phyloP scores from a whole-genome alignment of 2,888 invertebrate genomes.

The Nephrotoma guestfalica region DNA sequence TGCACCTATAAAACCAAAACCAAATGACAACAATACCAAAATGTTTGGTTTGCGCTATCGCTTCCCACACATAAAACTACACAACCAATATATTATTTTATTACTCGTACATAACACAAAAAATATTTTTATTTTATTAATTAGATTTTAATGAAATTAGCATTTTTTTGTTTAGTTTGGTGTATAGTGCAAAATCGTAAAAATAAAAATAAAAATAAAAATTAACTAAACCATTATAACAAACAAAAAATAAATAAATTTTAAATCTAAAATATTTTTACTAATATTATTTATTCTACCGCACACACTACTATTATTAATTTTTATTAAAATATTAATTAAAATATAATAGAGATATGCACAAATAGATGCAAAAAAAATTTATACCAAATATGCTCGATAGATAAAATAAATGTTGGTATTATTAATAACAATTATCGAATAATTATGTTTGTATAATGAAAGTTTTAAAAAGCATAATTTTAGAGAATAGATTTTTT shows the following conservation, averaged over 20 bases:
- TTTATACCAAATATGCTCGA: background rate
- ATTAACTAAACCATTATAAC: background rate
- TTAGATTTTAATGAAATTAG: background rate
- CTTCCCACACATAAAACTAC: background rate
- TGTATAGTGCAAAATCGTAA: background rate
- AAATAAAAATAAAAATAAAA: background rate
- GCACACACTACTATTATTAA: background rate
- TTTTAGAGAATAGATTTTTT: background rate
- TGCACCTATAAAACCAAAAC: background rate
- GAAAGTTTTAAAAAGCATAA: background rate
- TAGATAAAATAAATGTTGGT: background rate
- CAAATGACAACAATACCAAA: background rate
- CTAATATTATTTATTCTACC: background rate
- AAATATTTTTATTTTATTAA: background rate
- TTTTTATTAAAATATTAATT: background rate
- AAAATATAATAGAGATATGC: background rate
- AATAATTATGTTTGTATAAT: background rate
- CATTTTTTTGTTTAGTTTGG: background rate
- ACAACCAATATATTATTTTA: background rate
- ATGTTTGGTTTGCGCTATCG: background rate
- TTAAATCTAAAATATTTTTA: background rate
- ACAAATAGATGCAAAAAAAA: background rate
- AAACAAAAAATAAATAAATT: background rate
- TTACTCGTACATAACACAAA: background rate
- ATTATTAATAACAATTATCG: background rate